These are phyloP conservation scores for Drosophila equinoxialis DNA, from an alignment of 1,140 invertebrate genomes.

Conservation along the genomic window DNA sequence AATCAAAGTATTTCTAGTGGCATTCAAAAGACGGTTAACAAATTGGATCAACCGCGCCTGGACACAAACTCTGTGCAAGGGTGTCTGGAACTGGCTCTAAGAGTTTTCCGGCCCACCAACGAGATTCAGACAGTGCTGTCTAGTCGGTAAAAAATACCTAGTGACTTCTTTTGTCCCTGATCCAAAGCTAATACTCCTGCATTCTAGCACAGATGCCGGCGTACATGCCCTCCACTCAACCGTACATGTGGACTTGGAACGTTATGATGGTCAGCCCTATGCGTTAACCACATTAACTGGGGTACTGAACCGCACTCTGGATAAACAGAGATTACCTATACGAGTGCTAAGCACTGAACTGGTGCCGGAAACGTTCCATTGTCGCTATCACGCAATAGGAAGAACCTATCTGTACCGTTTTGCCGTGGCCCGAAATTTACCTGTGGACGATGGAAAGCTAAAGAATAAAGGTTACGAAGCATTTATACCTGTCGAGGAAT, in stretches of 20 bases:
- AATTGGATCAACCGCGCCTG: slow-evolving; percentile 58
- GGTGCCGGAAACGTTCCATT: slow-evolving; percentile 86
- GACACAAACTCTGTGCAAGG: slow-evolving; percentile 87
- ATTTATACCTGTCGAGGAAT: slow-evolving; percentile 70
- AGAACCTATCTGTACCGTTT: slow-evolving; percentile 89
- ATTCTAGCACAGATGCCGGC: slow-evolving; percentile 88
- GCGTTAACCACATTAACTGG: slow-evolving; percentile 82
- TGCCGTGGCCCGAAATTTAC: slow-evolving; percentile 77
- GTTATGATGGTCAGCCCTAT: slow-evolving; percentile 83
- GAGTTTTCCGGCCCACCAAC: slow-evolving; percentile 83
- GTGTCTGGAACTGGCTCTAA: slow-evolving; percentile 85
- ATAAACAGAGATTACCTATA: slow-evolving; percentile 84
- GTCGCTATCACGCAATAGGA: slow-evolving; percentile 85
- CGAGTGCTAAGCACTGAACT: slow-evolving; percentile 84
- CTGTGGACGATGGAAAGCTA: slow-evolving; percentile 14
- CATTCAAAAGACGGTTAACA: slow-evolving; percentile 84
- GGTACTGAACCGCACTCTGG: slow-evolving; percentile 86
- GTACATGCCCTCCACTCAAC: slow-evolving; percentile 87
- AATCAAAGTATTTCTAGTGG: slow-evolving; percentile 80
- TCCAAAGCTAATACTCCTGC: slow-evolving; percentile 5
- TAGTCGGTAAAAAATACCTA: slow-evolving; percentile 85
- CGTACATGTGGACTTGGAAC: slow-evolving; percentile 87
- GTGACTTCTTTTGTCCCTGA: background rate
- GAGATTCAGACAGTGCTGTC: slow-evolving; percentile 85
- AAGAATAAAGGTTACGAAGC: slow-evolving; percentile 60